Base-by-base conservation (phyloP, 2,888 invertebrate species). In the Ischnura elegans region DNA sequence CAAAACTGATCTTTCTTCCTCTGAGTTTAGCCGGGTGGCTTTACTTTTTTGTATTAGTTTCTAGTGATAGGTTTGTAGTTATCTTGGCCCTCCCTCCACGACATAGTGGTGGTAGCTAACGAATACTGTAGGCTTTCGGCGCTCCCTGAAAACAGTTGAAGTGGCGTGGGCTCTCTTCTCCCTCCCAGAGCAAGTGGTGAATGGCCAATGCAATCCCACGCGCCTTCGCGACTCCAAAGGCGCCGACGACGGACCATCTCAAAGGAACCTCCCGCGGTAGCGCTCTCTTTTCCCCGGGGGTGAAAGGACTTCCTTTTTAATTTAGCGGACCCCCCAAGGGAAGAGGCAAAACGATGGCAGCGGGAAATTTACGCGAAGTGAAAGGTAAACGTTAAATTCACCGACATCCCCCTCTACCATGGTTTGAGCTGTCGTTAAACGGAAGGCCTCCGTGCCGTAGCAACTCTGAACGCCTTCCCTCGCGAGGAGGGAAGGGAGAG, bases 321-420 rank as follows among this genome's bases (percentile, higher is more conserved):
- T 76, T 36, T 36, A 13, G 36, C 76, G n/a, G 16, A 76, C 76
- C 76, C 76, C 76, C 36, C 36, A 76, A 76, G 76, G 76, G 76
- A 16, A 76, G 61, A 25, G 47, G 25, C 61, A n/a, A n/a, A 25
- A 2, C 25, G 76, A 76, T 51, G 36, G 76, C 61, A 36, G 36
- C 29, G 61, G 76, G n/a, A 76, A 76, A 76, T 76, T 76, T 76
- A 76, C 76, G 76, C 76, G 76, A 76, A 76, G 76, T 76, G 76
- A 76, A 76, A 76, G 76, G 76, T 76, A 76, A 76, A 76, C 36
- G 76, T 36, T 36, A 36, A n/a, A n/a, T n/a, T n/a, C n/a, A n/a
- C n/a, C n/a, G n/a, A n/a, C 10, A 25, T 76, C 36, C 36, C 36
- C 36, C 36, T 66, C 25, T 36, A 10, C 76, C 5, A 36, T 36